A percentile compares a stretch with the other conserved stretches of the same genome.
phyloP scores from a whole-genome alignment of 2,113 vertebrate species.

The Erpornis zantholeuca region DNA sequence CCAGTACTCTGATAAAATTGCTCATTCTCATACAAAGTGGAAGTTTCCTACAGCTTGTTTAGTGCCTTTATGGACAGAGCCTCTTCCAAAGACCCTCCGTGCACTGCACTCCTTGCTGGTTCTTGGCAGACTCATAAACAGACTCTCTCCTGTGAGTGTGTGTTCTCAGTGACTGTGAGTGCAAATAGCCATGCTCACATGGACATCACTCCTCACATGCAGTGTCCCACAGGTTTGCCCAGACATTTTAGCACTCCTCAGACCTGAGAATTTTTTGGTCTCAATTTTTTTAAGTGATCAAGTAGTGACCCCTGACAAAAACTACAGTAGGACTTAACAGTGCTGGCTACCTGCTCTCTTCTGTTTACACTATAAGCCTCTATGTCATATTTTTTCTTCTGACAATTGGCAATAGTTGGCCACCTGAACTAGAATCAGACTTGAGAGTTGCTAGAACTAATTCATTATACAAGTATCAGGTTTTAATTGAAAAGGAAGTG shows the following conservation, averaged over 20 bases:
- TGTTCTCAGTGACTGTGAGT: neutral
- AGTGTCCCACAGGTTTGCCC: neutral
- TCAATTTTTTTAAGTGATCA: neutral
- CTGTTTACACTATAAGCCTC: neutral
- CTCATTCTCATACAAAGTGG: neutral
- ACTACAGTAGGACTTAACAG: neutral
- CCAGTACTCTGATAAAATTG: neutral
- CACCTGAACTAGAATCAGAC: neutral
- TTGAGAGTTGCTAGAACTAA: neutral
- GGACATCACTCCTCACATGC: neutral
- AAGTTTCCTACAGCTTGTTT: neutral
- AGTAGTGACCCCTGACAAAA: neutral
- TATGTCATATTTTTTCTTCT: neutral
- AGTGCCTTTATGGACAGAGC: neutral
- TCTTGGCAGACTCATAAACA: neutral
- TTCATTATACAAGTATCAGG: neutral
- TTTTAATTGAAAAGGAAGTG: neutral
- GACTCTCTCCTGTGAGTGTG: neutral
- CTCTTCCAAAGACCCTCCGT: neutral
- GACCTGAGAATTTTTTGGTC: neutral
- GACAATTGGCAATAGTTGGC: neutral
- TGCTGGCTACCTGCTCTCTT: neutral
- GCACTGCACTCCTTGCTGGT: accelerated
- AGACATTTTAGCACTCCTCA: neutral
- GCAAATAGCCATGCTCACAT: neutral